Percentiles rank a stretch among this genome's conserved stretches.
phyloP scores from a whole-genome alignment of 2,888 invertebrate species.

The Escarpia spicata region DNA sequence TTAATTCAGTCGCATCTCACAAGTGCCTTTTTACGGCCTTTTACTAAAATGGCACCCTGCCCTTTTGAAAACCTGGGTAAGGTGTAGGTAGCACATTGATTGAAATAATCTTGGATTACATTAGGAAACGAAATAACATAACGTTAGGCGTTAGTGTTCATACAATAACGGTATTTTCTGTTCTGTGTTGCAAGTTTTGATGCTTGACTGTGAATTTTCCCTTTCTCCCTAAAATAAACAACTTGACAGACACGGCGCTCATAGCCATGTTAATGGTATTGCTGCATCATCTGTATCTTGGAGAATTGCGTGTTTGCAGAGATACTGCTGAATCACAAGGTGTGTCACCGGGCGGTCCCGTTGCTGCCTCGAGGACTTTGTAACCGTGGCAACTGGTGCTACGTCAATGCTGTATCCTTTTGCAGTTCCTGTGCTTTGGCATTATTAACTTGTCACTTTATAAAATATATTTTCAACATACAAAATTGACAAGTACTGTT shows the following conservation, averaged over 20 bases:
- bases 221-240: too few relatives aligned
- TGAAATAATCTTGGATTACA: too few relatives aligned
- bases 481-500: neutral
- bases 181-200: too few relatives aligned
- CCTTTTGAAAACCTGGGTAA: too few relatives aligned
- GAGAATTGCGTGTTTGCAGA: constrained; percentile 18
- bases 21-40: too few relatives aligned
- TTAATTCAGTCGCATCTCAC: too few relatives aligned
- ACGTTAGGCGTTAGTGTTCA: too few relatives aligned
- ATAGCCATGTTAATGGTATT: neutral
- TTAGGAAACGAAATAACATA: too few relatives aligned
- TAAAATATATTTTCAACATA: neutral
- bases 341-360: constrained; percentile 56
- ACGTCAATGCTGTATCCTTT: constrained; percentile 80
- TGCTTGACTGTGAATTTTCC: too few relatives aligned
- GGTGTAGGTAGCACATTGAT: too few relatives aligned
- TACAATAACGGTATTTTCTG: too few relatives aligned
- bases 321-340: constrained; percentile 26
- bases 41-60: too few relatives aligned
- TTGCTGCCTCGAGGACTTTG: constrained; percentile 89
- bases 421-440: neutral
- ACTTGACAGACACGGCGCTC: neutral
- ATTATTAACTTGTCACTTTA: neutral
- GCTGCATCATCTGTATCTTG: neutral
- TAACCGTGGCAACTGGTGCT: constrained; percentile 95